Evolutionary conservation across 2,797 vertebrate genomes (phyloP), one percentile per base, ranked within the genome.

Genomic region (Agapornis canus): DNA sequence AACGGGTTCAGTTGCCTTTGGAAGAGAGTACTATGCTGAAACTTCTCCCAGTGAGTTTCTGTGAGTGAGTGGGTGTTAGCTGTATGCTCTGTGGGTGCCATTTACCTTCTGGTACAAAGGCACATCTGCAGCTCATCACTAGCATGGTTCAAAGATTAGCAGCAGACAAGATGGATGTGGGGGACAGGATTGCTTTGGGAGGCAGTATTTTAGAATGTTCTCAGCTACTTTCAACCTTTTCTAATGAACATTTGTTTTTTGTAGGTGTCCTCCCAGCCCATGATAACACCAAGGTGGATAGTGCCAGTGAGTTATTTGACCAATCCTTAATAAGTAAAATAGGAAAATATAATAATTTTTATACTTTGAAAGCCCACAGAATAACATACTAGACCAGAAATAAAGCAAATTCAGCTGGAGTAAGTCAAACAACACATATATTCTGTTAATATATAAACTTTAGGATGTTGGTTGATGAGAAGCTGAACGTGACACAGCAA

Each of bases 251-350:
- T 83, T 26, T 52, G 11, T 95, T 92, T 98, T 75, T 97, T 96
- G 18, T 94, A 98, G 95, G 97, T 98, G 48, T 98, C 98, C 95
- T 97, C 98, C 59, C 98, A 98, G 95, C 97, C 98, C 54, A 89
- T 94, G 35, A 97, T 99, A 95, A 96, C 98, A 35, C 99, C 99
- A 9, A 98, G 99, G 92, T 99, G 99, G 99, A 98, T 99, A 96
- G 97, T 99, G 89, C 99, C 99, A 92, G 96, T 99, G 86, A 95
- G 98, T 97, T 94, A 32, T 31, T 83, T 77, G n/a, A 64, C 26
- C 5, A 6, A 91, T 92, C 32, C 21, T 64, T 79, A 83, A 42
- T 9, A 75, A 91, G 26, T 82, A 51, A 89, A 77, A 92, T 52
- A 80, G 26, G 71, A 48, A 64, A 84, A 51, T 73, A 18, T 1